phyloP scores from a whole-genome alignment of 2,113 vertebrate genomes.

The Grus americana region DNA sequence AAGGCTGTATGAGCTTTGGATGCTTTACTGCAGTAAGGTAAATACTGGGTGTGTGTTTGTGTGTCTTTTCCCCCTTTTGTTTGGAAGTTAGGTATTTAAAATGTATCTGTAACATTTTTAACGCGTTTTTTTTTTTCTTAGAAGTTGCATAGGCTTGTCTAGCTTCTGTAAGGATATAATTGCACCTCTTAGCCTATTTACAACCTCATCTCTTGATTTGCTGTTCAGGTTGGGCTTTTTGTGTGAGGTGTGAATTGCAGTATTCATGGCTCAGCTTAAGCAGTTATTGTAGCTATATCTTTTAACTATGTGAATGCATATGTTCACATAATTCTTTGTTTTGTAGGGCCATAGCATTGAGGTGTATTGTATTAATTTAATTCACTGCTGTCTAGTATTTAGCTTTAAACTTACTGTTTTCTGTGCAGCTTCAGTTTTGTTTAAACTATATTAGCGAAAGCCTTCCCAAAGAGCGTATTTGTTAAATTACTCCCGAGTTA shows the following conservation, averaged over 20 bases:
- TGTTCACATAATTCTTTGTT: neutral
- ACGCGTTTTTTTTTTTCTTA: neutral
- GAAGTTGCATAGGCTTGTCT: neutral
- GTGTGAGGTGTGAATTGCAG: neutral
- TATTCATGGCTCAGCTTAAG: neutral
- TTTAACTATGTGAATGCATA: neutral
- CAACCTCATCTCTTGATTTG: neutral
- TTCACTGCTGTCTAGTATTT: neutral
- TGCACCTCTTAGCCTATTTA: neutral
- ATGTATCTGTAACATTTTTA: neutral
- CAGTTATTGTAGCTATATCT: neutral
- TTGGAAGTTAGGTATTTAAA: neutral
- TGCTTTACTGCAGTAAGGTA: conserved; percentile 97
- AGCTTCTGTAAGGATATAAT: neutral
- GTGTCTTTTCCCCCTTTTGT: neutral
- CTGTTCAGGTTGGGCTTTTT: neutral
- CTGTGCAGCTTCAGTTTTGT: neutral
- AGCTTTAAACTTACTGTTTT: neutral
- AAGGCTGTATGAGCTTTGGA: conserved; percentile 97
- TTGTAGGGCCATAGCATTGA: neutral
- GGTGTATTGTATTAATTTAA: neutral
- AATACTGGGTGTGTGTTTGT: neutral
- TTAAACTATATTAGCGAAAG: neutral
- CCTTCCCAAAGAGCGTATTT: neutral
- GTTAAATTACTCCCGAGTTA: neutral